phyloP scores from a whole-genome alignment of 1,140 invertebrate genomes.

The Stegodyphus mimosarum region DNA sequence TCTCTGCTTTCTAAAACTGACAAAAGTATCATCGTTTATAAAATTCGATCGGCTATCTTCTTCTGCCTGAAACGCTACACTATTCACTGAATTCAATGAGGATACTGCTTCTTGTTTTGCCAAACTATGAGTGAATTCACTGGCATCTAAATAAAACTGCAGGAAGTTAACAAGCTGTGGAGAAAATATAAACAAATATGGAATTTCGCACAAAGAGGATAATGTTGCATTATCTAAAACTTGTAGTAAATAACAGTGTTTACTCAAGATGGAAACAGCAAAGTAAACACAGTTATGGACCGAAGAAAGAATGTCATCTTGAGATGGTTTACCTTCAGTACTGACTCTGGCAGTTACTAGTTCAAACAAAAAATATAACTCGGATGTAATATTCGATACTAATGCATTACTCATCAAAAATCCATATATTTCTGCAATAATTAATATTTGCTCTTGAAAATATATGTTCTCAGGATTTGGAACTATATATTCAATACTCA shows the following conservation, averaged over 20 bases:
- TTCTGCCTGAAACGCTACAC: slow-evolving; percentile 78
- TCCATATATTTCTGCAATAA: slow-evolving; percentile 28
- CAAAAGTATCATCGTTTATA: slow-evolving; percentile 78
- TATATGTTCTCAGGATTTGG: slow-evolving; percentile 25
- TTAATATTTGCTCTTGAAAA: neutral
- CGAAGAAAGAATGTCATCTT: slow-evolving; percentile 41
- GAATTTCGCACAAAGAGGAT: slow-evolving; percentile 72
- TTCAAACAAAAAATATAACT: slow-evolving; percentile 61
- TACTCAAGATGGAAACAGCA: slow-evolving; percentile 71
- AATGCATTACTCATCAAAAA: slow-evolving; percentile 10
- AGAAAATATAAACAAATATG: slow-evolving; percentile 70
- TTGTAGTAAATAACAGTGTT: slow-evolving; percentile 69
- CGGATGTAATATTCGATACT: slow-evolving; percentile 35
- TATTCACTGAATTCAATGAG: slow-evolving; percentile 56
- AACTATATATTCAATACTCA: neutral
- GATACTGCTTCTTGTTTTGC: slow-evolving; percentile 41
- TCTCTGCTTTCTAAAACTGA: slow-evolving; percentile 83
- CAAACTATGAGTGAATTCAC: slow-evolving; percentile 61
- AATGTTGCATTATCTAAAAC: slow-evolving; percentile 73
- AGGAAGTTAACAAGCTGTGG: slow-evolving; percentile 69
- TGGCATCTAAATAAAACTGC: neutral
- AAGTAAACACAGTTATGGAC: slow-evolving; percentile 76
- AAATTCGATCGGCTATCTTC: slow-evolving; percentile 88
- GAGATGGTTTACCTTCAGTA: neutral
- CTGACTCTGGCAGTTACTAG: slow-evolving; percentile 46